These are phyloP conservation scores for Cinclus cinclus DNA, from an alignment of 2,113 vertebrate genomes.

Conservation along the genomic window DNA sequence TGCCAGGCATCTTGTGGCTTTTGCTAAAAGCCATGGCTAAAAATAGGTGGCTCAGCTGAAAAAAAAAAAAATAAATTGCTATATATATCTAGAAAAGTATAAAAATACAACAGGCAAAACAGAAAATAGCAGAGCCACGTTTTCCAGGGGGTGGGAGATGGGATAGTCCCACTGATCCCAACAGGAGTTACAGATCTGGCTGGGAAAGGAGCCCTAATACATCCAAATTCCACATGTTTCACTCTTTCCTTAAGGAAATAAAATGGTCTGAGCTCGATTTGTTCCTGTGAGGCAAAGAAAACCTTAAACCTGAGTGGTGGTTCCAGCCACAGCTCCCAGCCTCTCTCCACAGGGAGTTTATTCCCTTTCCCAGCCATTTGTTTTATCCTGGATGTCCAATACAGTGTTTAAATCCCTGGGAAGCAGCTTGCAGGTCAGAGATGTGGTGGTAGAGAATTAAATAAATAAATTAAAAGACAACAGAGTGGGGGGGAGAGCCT, in stretches of 20 bases:
- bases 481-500: not conserved
- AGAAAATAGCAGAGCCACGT: not conserved
- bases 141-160: not conserved
- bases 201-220: not conserved
- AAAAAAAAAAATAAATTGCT: not conserved
- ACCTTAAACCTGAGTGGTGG: not conserved
- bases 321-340: not conserved
- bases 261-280: rapidly evolving
- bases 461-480: not conserved
- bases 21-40: not conserved
- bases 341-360: not conserved
- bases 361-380: not conserved
- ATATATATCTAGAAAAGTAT: not conserved
- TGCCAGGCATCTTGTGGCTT: slow-evolving; percentile 10
- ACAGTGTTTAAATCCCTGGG: not conserved
- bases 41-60: not conserved
- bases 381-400: not conserved
- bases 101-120: not conserved
- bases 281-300: not conserved
- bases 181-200: not conserved
- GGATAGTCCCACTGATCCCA: rapidly evolving
- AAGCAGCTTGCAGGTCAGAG: not conserved
- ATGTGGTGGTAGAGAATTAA: not conserved
- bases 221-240: not conserved
- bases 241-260: not conserved